Percentiles rank a stretch among this genome's conserved stretches.
Conservation (phyloP, 2,113 vertebrate species). For the Vulpes vulpes region DNA sequence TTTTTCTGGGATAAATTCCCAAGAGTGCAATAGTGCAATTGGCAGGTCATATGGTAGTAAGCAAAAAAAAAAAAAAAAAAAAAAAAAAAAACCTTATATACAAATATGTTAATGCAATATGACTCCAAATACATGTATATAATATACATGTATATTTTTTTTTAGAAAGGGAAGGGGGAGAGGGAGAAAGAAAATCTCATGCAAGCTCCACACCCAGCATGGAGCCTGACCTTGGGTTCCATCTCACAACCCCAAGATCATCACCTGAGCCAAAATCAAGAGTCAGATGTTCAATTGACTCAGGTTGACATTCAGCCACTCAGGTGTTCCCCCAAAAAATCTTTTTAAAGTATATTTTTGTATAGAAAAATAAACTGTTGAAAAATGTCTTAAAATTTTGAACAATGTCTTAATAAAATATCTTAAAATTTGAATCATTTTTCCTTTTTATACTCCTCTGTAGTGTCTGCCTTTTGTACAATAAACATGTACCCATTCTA, state of each 20-base stretch:
- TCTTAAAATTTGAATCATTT: not conserved
- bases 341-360: slow-evolving; percentile 14
- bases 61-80: not conserved
- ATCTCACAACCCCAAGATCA: not conserved
- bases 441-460: slow-evolving; percentile 27
- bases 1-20: not conserved
- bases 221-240: not conserved
- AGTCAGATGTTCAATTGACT: not conserved
- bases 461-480: not conserved
- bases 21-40: not conserved
- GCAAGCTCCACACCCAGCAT: not conserved
- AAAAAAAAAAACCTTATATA: not conserved
- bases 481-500: not conserved
- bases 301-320: not conserved
- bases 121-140: not conserved
- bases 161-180: not conserved
- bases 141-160: not conserved
- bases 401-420: not conserved
- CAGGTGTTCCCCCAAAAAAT: not conserved
- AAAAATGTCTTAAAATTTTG: not conserved
- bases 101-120: not conserved
- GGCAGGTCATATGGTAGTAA: not conserved
- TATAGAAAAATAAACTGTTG: slow-evolving; percentile 14
- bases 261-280: not conserved
- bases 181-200: not conserved